These are phyloP conservation scores for Pinctada fucata DNA, from an alignment of 2,888 invertebrate species.

Conservation along the genomic window DNA sequence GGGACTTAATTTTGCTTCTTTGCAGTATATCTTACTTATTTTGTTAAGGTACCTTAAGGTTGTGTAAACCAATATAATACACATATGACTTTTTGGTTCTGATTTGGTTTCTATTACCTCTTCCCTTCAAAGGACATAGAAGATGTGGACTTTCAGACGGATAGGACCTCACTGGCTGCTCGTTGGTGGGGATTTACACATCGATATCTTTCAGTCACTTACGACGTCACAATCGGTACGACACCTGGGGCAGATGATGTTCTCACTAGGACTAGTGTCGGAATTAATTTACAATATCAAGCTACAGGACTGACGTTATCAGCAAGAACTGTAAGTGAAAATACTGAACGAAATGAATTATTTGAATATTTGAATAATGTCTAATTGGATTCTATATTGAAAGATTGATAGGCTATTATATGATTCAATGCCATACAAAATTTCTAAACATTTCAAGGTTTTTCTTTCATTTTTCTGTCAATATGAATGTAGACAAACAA, in stretches of 20 bases:
- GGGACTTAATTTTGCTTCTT: too few species aligned
- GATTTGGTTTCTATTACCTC: too few species aligned
- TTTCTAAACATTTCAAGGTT: too few species aligned
- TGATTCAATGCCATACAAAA: neutral
- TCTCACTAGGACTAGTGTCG: neutral
- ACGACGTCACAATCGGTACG: conserved; percentile 9
- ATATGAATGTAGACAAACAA: too few species aligned
- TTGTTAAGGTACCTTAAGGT: too few species aligned
- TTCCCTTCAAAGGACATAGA: conserved; percentile 26
- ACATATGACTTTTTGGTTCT: too few species aligned
- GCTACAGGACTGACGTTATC: conserved; percentile 1
- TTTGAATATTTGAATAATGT: too few species aligned
- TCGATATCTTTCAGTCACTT: conserved; percentile 22
- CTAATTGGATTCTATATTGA: neutral
- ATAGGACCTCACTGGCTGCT: conserved; percentile 1
- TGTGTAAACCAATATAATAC: too few species aligned
- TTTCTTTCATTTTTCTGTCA: too few species aligned
- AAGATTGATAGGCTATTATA: neutral
- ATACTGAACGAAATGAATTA: neutral
- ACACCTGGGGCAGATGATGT: neutral
- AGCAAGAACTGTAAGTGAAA: conserved; percentile 10
- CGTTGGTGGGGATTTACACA: conserved; percentile 34
- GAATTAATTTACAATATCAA: neutral
- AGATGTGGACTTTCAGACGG: conserved; percentile 33
- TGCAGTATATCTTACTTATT: too few species aligned